Percentiles rank a stretch among this genome's conserved stretches.
These are phyloP conservation scores for Anarsia innoxiella DNA, from an alignment of 2,888 invertebrate genomes.

Conservation along the genomic window DNA sequence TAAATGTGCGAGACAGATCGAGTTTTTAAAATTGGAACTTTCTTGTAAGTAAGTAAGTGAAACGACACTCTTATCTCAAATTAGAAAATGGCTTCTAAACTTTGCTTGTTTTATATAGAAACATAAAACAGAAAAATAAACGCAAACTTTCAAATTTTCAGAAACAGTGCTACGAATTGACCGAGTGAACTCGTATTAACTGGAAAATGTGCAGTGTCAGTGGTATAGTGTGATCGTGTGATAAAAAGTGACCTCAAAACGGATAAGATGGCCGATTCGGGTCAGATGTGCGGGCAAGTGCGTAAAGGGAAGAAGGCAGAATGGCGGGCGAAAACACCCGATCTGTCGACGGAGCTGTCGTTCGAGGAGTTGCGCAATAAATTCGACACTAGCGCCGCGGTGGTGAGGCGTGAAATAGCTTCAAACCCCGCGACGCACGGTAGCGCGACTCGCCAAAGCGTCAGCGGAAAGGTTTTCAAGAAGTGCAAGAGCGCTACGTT, in stretches of 20 bases:
- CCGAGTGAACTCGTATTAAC: no score
- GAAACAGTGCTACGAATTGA: conserved; percentile 1
- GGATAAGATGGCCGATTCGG: conserved; percentile 42
- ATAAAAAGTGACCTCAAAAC: conserved; percentile 34
- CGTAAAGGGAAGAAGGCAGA: conserved; percentile 28
- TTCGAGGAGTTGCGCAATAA: conserved; percentile 63
- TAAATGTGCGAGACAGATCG: no score
- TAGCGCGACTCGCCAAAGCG: conserved; percentile 66
- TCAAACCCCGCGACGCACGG: conserved; percentile 66
- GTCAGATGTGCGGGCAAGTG: conserved; percentile 56
- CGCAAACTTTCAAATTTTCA: no score
- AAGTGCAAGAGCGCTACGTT: conserved; percentile 92
- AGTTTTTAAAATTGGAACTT: no score
- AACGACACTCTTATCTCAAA: no score
- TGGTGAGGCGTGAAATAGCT: conserved; percentile 51
- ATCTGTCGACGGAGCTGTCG: conserved; percentile 50
- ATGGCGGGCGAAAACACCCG: no score
- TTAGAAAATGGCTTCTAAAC: no score
- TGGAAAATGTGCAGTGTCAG: conserved; percentile 22
- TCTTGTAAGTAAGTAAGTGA: no score
- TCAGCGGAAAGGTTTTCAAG: conserved; percentile 79
- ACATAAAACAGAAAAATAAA: no score
- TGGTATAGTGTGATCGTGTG: conserved; percentile 29
- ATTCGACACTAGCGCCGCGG: conserved; percentile 60
- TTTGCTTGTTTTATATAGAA: no score